Base-by-base conservation (phyloP, 37 sponge, comb jelly and placozoan genomes). In the Beroe ovata region DNA sequence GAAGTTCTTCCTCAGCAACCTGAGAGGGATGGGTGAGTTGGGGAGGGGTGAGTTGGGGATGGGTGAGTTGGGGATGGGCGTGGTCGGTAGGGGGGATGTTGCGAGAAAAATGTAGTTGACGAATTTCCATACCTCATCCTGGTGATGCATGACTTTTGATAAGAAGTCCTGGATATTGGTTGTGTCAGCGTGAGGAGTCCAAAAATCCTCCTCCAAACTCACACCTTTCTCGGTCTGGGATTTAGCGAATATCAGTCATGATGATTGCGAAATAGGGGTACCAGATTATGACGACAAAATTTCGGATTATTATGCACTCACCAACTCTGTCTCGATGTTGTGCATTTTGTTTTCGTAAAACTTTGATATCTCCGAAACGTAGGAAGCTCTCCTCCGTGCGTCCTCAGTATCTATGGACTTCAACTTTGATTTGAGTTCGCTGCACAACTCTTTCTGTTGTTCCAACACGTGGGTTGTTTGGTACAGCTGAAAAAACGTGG, bases 51-150 rank as follows among this genome's bases (percentile, higher is more conserved):
- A n/a, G n/a, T n/a, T n/a, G n/a, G n/a, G n/a, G n/a, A n/a, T n/a
- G n/a, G n/a, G n/a, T n/a, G n/a, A n/a, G n/a, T n/a, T n/a, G n/a
- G n/a, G n/a, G n/a, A n/a, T n/a, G n/a, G n/a, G n/a, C n/a, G n/a
- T n/a, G n/a, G n/a, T n/a, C n/a, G n/a, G n/a, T n/a, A n/a, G n/a
- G n/a, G n/a, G n/a, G n/a, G n/a, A n/a, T n/a, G n/a, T n/a, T n/a
- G n/a, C n/a, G n/a, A n/a, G n/a, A n/a, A n/a, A n/a, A n/a, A n/a
- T n/a, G n/a, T n/a, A n/a, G n/a, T n/a, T n/a, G n/a, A n/a, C n/a
- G n/a, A n/a, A n/a, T n/a, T n/a, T n/a, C n/a, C n/a, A n/a, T n/a
- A 62, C 63, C 63, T 62, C 63, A 16, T 62, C 63, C 26, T 62
- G 21, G 23, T 62, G 63, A 23, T 28, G 21, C 4, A 28, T 23